Percentiles rank a stretch among this genome's conserved stretches.
Evolutionary conservation across 2,797 vertebrate genomes (phyloP).

Genomic region (Thalassophryne amazonica): DNA sequence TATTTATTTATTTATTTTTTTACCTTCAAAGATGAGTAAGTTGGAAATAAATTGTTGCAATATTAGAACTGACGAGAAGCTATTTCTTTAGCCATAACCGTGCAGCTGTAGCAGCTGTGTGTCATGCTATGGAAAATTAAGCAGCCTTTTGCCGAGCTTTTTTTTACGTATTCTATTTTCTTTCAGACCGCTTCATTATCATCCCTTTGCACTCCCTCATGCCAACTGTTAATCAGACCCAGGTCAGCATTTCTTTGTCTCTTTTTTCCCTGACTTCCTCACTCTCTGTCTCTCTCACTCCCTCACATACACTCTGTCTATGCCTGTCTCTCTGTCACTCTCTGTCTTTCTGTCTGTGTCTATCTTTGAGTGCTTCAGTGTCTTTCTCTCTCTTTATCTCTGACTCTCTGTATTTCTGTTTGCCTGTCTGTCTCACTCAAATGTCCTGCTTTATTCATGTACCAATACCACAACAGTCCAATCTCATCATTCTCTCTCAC

Average conservation of each 20-base stretch:
- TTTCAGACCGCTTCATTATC: slow-evolving; percentile 93
- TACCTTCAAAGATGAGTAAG: neutral
- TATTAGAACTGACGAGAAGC: neutral
- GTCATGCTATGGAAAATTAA: neutral
- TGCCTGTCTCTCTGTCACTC: neutral
- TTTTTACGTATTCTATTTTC: slow-evolving; percentile 42
- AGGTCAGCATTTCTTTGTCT: slow-evolving; percentile 75
- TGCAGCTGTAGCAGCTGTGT: neutral
- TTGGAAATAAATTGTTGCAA: neutral
- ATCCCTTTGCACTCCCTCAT: slow-evolving; percentile 97
- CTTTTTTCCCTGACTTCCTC: neutral
- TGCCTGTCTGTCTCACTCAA: neutral
- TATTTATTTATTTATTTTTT: too few relatives aligned
- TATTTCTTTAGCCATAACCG: neutral
- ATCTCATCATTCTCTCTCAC: slow-evolving; percentile 33
- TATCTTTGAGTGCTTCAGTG: neutral
- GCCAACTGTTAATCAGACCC: slow-evolving; percentile 97
- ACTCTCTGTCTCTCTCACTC: neutral
- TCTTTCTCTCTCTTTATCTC: too few relatives aligned
- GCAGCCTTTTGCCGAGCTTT: slow-evolving; percentile 14
- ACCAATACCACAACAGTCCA: slow-evolving; percentile 11
- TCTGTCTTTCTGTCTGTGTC: neutral
- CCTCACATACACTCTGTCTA: neutral
- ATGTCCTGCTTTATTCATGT: neutral
- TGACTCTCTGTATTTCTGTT: neutral